These are phyloP conservation scores for Sarcophaga bullata DNA, from an alignment of 1,140 invertebrate species.

Conservation along the genomic window DNA sequence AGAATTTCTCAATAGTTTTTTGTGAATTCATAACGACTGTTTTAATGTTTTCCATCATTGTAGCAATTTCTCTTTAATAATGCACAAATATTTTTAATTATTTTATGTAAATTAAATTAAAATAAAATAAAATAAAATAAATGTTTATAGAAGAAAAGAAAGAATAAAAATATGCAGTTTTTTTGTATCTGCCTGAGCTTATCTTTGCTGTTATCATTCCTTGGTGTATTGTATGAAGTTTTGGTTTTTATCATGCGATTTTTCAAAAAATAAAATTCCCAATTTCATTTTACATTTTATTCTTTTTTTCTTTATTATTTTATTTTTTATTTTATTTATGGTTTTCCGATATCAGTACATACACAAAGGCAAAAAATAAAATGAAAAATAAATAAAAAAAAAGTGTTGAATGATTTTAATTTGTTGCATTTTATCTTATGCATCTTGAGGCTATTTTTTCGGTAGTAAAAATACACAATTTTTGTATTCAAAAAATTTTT, in stretches of 20 bases:
- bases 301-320: background rate
- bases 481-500: background rate
- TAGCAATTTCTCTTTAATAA: too few relatives aligned
- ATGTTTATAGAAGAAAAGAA: too few relatives aligned
- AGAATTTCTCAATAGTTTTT: too few relatives aligned
- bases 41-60: too few relatives aligned
- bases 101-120: too few relatives aligned
- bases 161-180: too few relatives aligned
- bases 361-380: too few relatives aligned
- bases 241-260: background rate
- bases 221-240: background rate
- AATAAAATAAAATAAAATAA: too few relatives aligned
- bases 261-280: background rate
- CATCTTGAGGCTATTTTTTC: slow-evolving; percentile 29
- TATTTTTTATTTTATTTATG: slow-evolving; percentile 7
- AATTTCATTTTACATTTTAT: background rate
- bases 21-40: too few relatives aligned
- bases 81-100: too few relatives aligned
- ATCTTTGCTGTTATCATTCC: background rate
- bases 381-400: background rate
- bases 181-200: too few relatives aligned
- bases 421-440: slow-evolving; percentile 39
- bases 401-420: slow-evolving; percentile 42
- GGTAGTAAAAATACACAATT: background rate
- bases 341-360: background rate